Evolutionary conservation across 2,797 vertebrate species (phyloP).

Genomic region (Amazona finschi): DNA sequence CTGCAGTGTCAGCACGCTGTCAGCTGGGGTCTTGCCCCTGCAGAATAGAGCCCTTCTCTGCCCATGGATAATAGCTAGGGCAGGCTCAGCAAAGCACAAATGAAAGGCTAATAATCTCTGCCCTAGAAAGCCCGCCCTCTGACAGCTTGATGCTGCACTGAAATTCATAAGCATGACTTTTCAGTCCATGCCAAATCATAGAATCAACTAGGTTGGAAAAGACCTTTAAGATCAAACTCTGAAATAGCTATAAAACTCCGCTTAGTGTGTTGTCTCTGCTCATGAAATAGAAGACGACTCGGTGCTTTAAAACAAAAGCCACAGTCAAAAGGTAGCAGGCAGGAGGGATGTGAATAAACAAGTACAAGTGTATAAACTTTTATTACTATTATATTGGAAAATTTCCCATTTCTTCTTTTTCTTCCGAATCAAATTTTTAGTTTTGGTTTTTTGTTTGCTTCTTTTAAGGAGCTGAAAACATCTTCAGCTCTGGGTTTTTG

Average conservation of each 20-base stretch:
- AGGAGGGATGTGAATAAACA: background rate
- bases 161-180: background rate
- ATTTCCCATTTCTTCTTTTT: background rate
- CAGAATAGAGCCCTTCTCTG: background rate
- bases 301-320: background rate
- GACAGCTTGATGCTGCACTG: background rate
- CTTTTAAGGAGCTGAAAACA: background rate
- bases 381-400: background rate
- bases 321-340: background rate
- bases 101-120: background rate
- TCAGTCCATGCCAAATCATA: background rate
- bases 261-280: background rate
- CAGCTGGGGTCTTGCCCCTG: fast-evolving
- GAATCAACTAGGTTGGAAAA: background rate
- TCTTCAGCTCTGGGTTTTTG: background rate
- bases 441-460: background rate
- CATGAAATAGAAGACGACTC: background rate
- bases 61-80: background rate
- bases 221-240: background rate
- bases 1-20: background rate
- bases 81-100: background rate
- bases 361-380: background rate
- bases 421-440: background rate
- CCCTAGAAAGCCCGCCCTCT: background rate
- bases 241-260: background rate